Percentiles rank a stretch among this genome's conserved stretches.
Conservation (phyloP, 2,888 invertebrate species). For the Lomographa bimaculata region DNA sequence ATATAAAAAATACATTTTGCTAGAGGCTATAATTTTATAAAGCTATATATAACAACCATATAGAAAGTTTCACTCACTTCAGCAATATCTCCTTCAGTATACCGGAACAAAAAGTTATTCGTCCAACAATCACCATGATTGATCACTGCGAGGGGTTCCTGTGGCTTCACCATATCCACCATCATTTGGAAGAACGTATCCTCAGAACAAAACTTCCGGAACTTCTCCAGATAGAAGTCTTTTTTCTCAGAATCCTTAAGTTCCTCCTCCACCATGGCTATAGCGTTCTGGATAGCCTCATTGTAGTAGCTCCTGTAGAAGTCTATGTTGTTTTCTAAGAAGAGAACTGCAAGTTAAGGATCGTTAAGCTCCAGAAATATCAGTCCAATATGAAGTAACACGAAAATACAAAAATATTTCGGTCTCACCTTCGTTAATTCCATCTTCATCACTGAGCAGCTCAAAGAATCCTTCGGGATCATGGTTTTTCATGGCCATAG, state of each 20-base stretch:
- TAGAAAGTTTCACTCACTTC: conserved; percentile 80
- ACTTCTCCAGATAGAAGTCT: conserved; percentile 82
- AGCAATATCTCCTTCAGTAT: conserved; percentile 77
- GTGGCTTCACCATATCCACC: conserved; percentile 85
- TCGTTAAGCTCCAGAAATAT: no score
- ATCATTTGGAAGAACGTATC: conserved; percentile 87
- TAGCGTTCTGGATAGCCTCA: conserved; percentile 85
- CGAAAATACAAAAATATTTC: neutral
- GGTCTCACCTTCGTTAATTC: conserved; percentile 70
- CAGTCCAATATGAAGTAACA: conserved; percentile 4
- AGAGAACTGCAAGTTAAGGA: conserved; percentile 80
- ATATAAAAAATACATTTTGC: no score
- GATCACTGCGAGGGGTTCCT: conserved; percentile 87
- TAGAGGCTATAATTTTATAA: no score
- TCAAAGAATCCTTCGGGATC: conserved; percentile 82
- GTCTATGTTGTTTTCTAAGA: conserved; percentile 85
- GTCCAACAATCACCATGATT: conserved; percentile 91
- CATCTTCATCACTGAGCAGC: conserved; percentile 69
- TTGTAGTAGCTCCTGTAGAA: conserved; percentile 88
- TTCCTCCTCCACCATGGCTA: conserved; percentile 84
- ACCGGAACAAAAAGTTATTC: conserved; percentile 87
- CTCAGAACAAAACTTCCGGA: conserved; percentile 84
- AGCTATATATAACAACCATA: no score
- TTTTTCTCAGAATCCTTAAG: conserved; percentile 63
- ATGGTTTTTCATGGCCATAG: conserved; percentile 85